Base-by-base conservation (phyloP, 2,113 vertebrate genomes). In the Echinops telfairi region DNA sequence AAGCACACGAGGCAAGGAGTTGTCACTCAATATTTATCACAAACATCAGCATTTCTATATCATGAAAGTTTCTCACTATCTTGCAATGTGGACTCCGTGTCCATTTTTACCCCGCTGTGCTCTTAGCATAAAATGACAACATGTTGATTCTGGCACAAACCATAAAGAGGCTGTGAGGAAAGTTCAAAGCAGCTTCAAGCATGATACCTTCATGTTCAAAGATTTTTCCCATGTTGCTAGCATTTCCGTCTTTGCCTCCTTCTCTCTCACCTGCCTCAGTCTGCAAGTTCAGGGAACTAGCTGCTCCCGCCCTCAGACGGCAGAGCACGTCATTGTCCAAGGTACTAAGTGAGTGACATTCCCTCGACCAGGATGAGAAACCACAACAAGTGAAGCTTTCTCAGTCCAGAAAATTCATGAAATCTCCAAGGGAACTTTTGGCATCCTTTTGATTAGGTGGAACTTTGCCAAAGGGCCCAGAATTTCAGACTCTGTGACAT, bases 151-250 rank as follows among this genome's bases (percentile, higher is more conserved):
- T 95, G 53, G 83, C 78, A 75, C 73, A 92, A 86, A 88, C 92
- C 93, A 90, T 84, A 91, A 96, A 92, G 77, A 91, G 91, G 83
- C 81, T 11, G 27, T 15, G 47, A 89, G 70, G 90, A 91, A 80
- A 87, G 95, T 95, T 97, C 97, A 97, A 95, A 96, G 86, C 58
- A 95, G 95, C 95, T 96, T 95, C 92, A 95, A 95, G 57, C 68
- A 66, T 29, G 83, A 86, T 96, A 96, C 96, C 88, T 95, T 97
- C 95, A 96, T 3, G 62, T 92, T 93, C 93, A 89, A 95, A 93
- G 93, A 90, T 94, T 84, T 85, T 92, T 84, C 85, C 94, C 90
- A 66, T 82, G 92, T 93, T 92, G 92, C 90, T 85, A 95, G 89
- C 92, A 85, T 83, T 93, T 62, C 78, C 83, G 68, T 94, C 95